Conservation (phyloP, 1,140 invertebrate genomes). For the Drosophila sulfurigaster region DNA sequence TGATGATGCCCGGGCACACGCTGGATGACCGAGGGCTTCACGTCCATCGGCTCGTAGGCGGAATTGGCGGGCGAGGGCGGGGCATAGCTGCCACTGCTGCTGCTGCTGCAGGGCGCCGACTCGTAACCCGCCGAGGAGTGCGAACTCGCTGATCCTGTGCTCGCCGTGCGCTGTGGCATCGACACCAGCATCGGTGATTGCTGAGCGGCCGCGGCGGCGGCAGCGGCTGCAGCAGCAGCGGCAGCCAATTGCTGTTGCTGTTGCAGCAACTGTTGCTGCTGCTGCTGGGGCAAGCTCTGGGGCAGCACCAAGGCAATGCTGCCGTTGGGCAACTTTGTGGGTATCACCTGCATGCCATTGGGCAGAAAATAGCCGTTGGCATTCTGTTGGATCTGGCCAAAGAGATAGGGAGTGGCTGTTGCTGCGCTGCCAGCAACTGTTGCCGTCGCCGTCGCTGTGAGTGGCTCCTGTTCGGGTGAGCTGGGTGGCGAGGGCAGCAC, state of each 20-base stretch:
- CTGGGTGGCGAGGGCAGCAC: slow-evolving; percentile 85
- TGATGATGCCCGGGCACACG: slow-evolving; percentile 82
- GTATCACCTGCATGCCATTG: slow-evolving; percentile 91
- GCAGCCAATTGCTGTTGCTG: slow-evolving; percentile 87
- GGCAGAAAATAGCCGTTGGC: slow-evolving; percentile 87
- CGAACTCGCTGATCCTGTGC: slow-evolving; percentile 88
- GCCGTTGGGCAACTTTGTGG: slow-evolving; percentile 91
- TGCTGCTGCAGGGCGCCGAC: slow-evolving; percentile 71
- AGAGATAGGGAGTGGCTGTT: slow-evolving; percentile 70
- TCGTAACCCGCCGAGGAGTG: slow-evolving; percentile 86
- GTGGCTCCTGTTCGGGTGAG: slow-evolving; percentile 81
- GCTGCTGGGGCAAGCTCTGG: slow-evolving; percentile 83
- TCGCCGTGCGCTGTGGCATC: slow-evolving; percentile 89
- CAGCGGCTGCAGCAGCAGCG: slow-evolving; percentile 79
- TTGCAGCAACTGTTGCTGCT: slow-evolving; percentile 86
- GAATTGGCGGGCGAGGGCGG: slow-evolving; percentile 84
- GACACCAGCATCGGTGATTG: slow-evolving; percentile 88
- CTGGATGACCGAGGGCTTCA: slow-evolving; percentile 82
- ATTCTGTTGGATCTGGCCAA: slow-evolving; percentile 86
- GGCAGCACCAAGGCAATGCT: slow-evolving; percentile 92
- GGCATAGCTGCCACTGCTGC: slow-evolving; percentile 71
- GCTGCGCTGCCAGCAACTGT: slow-evolving; percentile 62
- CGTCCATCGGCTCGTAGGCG: slow-evolving; percentile 80
- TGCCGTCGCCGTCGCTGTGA: slow-evolving; percentile 84
- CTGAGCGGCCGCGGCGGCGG: slow-evolving; percentile 85